These are phyloP conservation scores for Diorhabda carinulata DNA, from an alignment of 1,140 invertebrate species.

Conservation along the genomic window DNA sequence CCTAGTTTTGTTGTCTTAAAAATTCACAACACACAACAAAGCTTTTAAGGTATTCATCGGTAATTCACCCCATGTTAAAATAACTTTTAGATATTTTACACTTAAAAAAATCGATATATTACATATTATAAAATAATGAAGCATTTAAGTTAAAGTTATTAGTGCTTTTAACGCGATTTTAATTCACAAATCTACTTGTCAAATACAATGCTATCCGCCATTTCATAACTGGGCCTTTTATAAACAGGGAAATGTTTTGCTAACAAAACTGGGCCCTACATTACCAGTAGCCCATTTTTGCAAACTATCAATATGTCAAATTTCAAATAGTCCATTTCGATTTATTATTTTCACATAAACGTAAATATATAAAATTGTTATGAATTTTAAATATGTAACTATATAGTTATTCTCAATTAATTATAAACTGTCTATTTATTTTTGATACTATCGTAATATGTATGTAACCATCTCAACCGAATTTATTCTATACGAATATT, in stretches of 20 bases:
- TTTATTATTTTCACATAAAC: background rate
- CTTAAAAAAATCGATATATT: slow-evolving; percentile 18
- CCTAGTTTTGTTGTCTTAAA: slow-evolving; percentile 13
- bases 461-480: background rate
- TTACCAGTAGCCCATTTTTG: slow-evolving; percentile 16
- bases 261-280: slow-evolving; percentile 20
- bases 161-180: slow-evolving; percentile 16
- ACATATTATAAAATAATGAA: slow-evolving; percentile 19
- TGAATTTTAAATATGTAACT: too few species aligned
- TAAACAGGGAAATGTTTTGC: slow-evolving; percentile 37
- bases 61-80: slow-evolving; percentile 35
- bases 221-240: slow-evolving; percentile 43
- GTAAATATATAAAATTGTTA: background rate
- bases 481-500: background rate
- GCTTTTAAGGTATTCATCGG: slow-evolving; percentile 21
- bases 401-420: too few species aligned
- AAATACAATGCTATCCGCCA: slow-evolving; percentile 44
- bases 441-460: too few species aligned
- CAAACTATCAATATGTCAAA: slow-evolving; percentile 8
- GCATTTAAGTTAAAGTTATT: slow-evolving; percentile 15
- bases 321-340: background rate
- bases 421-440: too few species aligned
- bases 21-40: slow-evolving; percentile 26
- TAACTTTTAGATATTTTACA: slow-evolving; percentile 22
- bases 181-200: slow-evolving; percentile 31